Percentiles rank a stretch among this genome's conserved stretches.
Conservation (phyloP, 2,113 vertebrate genomes). For the Helogale parvula region DNA sequence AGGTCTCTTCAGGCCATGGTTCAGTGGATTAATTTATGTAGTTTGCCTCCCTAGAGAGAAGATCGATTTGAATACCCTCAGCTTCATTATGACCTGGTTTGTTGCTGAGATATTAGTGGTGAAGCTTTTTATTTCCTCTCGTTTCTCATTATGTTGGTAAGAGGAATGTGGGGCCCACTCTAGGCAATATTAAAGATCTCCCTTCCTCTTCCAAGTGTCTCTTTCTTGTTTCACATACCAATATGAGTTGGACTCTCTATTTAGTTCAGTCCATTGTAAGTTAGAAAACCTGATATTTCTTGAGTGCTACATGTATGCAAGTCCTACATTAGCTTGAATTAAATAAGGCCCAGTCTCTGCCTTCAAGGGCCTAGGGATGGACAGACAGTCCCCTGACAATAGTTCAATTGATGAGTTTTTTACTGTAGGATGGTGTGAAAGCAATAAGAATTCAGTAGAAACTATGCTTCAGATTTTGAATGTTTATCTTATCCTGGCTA, state of each 20-base stretch:
- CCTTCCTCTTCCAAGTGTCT: neutral
- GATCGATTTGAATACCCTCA: slow-evolving; percentile 59
- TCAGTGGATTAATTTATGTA: slow-evolving; percentile 73
- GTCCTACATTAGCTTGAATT: neutral
- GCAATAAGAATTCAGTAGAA: neutral
- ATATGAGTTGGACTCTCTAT: neutral
- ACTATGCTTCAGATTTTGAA: neutral
- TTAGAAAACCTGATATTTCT: neutral
- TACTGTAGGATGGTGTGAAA: neutral
- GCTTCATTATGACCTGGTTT: slow-evolving; percentile 54
- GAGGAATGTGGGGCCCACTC: neutral
- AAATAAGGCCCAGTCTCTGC: neutral
- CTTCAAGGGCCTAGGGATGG: neutral
- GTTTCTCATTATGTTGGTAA: neutral
- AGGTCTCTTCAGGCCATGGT: slow-evolving; percentile 35
- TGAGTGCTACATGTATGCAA: neutral
- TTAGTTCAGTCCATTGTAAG: neutral
- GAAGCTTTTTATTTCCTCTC: slow-evolving; percentile 34
- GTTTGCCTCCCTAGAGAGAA: slow-evolving; percentile 47
- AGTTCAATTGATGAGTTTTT: neutral
- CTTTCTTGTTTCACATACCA: neutral
- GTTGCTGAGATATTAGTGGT: slow-evolving; percentile 26
- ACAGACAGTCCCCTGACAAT: neutral
- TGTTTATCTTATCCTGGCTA: neutral
- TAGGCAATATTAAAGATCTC: slow-evolving; percentile 4